Base-by-base conservation (phyloP, 1,140 invertebrate species). In the Drosophila murphyi region DNA sequence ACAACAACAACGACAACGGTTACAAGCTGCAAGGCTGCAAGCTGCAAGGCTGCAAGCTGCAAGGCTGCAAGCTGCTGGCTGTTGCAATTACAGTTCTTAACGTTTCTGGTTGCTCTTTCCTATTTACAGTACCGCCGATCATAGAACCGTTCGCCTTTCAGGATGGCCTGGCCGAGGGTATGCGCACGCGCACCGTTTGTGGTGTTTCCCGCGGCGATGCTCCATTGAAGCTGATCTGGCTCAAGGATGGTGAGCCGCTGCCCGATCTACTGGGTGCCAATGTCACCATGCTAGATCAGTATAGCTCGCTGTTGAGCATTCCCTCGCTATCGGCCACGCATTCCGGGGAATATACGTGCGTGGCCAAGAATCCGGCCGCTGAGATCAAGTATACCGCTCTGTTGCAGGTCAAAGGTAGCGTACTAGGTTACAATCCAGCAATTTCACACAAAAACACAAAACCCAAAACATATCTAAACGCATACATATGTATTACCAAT, bases 91-190 rank as follows among this genome's bases (percentile, higher is more conserved):
- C 93, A 93, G 94, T 93, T 92, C 94, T 93, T 94, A 89, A 88
- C 71, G 52, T 61, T 35, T 85, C 45, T 79, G 68, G 75, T 72
- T 72, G 94, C 95, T 93, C 94, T 94, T 95, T 93, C 93, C 73
- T 86, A 93, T 93, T 95, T 95, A 93, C 95, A 96, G 96, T 96
- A 95, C 96, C 96, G 93, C 96, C 96, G 94, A 96, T 95, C 94
- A 96, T 96, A 94, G 96, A 96, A 94, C 96, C 96, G 93, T 96
- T 96, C 95, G 95, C 94, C 93, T 96, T 96, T 94, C 96, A 96
- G 94, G 95, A 96, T 92, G 96, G 95, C 90, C 95, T 97, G 87
- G 95, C 95, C 90, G 96, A 97, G 94, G 96, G 96, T 91, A 96
- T 97, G 94, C 95, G 96, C 92, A 96, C 96, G 54, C 95, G 96